Percentiles rank a stretch among this genome's conserved stretches.
Evolutionary conservation across 1,140 invertebrate genomes (phyloP).

Genomic region (Drosophila orosa): DNA sequence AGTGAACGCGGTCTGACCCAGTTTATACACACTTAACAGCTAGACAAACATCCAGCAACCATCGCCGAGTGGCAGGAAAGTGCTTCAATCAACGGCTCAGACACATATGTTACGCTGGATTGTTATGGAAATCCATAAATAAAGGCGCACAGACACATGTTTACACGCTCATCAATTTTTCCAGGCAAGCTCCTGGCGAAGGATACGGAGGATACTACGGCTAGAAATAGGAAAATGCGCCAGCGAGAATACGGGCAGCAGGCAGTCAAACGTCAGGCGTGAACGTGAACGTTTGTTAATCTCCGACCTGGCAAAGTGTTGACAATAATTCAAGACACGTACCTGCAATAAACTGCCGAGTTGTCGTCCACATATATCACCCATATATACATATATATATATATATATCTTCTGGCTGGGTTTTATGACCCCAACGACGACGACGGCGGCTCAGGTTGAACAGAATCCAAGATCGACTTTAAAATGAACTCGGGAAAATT

Average conservation of each 20-base stretch:
- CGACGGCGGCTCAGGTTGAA: conserved; percentile 9
- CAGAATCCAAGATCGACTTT: conserved; percentile 18
- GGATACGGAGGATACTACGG: conserved; percentile 17
- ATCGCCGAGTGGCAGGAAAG: conserved; percentile 10
- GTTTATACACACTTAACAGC: conserved; percentile 26
- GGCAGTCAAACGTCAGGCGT: conserved; percentile 70
- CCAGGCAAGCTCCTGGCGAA: conserved; percentile 25
- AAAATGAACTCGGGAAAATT: conserved; percentile 12
- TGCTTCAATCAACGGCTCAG: conserved; percentile 74
- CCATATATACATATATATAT: conserved; percentile 31
- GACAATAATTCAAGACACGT: conserved; percentile 80
- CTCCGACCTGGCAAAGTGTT: conserved; percentile 62
- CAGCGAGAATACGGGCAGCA: background rate
- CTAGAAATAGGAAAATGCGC: conserved; percentile 9
- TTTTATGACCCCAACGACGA: conserved; percentile 36
- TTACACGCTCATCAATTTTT: conserved; percentile 80
- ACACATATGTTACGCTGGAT: conserved; percentile 74
- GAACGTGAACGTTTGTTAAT: conserved; percentile 80
- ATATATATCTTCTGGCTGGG: conserved; percentile 8
- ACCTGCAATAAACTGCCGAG: conserved; percentile 73
- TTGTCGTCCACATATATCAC: conserved; percentile 40
- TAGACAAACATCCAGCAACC: conserved; percentile 20
- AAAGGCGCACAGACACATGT: conserved; percentile 79
- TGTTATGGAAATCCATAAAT: conserved; percentile 82
- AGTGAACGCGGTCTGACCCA: conserved; percentile 28